phyloP scores from a whole-genome alignment of 2,797 vertebrate species.

The Moxostoma hubbsi region DNA sequence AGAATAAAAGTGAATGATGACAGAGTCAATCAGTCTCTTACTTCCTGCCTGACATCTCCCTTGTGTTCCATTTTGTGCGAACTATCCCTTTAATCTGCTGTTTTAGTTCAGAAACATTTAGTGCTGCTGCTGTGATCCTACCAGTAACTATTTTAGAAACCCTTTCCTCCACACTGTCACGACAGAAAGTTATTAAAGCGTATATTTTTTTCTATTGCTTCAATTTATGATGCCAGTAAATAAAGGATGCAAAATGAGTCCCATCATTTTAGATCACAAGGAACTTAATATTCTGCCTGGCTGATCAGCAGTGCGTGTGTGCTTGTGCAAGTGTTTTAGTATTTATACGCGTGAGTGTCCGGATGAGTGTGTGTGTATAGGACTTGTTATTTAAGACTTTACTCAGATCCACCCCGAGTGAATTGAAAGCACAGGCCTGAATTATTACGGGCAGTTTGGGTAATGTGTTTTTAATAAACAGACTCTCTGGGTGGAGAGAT shows the following conservation, averaged over 20 bases:
- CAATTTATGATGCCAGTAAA: conserved; percentile 50
- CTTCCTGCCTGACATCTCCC: too few species aligned
- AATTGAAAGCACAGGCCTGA: conserved; percentile 46
- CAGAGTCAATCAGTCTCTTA: too few species aligned
- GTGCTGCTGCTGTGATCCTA: background rate
- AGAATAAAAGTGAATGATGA: too few species aligned
- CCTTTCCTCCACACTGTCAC: conserved; percentile 9
- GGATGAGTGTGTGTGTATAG: conserved; percentile 4
- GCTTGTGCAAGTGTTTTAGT: conserved; percentile 27
- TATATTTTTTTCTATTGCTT: conserved; percentile 34
- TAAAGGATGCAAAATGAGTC: conserved; percentile 51
- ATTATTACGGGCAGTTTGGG: conserved; percentile 51
- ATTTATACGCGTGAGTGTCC: background rate
- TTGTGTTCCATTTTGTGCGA: too few species aligned
- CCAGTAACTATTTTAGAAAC: conserved; percentile 32
- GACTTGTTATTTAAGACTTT: conserved; percentile 35
- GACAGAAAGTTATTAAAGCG: conserved; percentile 29
- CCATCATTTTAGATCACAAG: conserved; percentile 36
- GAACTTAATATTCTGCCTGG: conserved; percentile 58
- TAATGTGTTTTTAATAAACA: conserved; percentile 62
- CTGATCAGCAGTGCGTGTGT: conserved; percentile 45
- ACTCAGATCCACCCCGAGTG: conserved; percentile 15
- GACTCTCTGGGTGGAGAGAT: conserved; percentile 37
- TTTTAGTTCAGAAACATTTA: conserved; percentile 5
- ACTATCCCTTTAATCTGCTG: too few species aligned